phyloP scores from a whole-genome alignment of 2,797 vertebrate species.

The Sus cebifrons region DNA sequence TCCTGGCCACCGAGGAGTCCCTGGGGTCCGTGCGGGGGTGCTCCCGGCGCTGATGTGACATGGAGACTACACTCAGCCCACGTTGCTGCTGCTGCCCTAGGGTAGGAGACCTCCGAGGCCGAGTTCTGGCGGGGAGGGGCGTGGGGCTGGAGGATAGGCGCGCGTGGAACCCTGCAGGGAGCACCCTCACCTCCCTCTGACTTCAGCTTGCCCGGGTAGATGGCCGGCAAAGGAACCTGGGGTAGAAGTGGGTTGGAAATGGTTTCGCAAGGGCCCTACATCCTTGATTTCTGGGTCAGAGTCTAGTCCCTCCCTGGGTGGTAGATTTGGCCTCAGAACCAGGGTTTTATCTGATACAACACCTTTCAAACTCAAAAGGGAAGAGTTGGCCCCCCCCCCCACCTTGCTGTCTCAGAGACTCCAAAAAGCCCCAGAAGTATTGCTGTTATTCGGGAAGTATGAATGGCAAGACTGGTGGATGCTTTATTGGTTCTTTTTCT shows the following conservation, averaged over 20 bases:
- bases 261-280: background rate
- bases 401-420: background rate
- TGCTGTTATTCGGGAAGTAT: constrained; percentile 53
- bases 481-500: constrained; percentile 33
- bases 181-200: background rate
- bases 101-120: background rate
- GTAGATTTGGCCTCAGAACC: background rate
- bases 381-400: background rate
- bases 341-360: background rate
- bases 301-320: background rate
- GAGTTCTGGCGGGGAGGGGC: background rate
- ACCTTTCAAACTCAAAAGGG: constrained; percentile 42
- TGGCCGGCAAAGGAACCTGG: background rate
- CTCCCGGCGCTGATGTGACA: background rate
- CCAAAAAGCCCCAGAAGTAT: constrained; percentile 57
- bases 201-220: background rate
- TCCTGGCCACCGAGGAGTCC: background rate
- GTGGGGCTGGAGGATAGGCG: background rate
- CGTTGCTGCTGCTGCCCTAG: background rate
- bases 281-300: constrained; percentile 51
- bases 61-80: background rate
- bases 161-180: background rate
- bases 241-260: background rate
- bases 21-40: background rate
- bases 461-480: constrained; percentile 46